phyloP scores from a whole-genome alignment of 2,888 invertebrate species.

The Siphlonurus alternatus region DNA sequence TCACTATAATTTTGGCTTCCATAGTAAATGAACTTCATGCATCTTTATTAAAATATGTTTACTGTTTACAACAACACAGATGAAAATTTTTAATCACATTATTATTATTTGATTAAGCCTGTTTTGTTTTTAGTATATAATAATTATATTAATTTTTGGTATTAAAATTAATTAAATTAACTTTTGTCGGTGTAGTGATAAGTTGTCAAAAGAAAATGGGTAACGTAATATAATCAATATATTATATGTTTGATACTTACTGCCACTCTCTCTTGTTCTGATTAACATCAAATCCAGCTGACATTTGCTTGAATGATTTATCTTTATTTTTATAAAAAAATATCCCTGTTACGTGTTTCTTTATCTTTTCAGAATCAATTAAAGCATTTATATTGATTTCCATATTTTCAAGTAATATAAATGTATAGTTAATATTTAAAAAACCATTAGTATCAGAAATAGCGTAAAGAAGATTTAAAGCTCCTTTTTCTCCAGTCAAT shows the following conservation, averaged over 20 bases:
- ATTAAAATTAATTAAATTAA: too few species aligned
- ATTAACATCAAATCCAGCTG: conserved; percentile 35
- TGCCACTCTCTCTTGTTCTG: conserved; percentile 36
- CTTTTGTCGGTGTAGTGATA: too few species aligned
- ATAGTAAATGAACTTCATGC: too few species aligned
- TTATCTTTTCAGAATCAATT: conserved; percentile 24
- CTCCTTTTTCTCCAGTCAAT: conserved; percentile 18
- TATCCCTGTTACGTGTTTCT: conserved; percentile 28
- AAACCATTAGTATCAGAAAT: conserved; percentile 29
- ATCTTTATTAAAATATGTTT: too few species aligned
- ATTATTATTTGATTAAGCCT: too few species aligned
- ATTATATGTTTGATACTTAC: conserved; percentile 15
- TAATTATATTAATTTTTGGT: not conserved
- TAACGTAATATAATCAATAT: too few species aligned
- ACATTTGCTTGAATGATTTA: conserved; percentile 30
- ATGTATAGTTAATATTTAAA: conserved; percentile 32
- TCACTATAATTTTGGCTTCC: too few species aligned
- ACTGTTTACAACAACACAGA: too few species aligned
- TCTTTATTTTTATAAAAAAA: conserved; percentile 37
- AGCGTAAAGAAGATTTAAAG: conserved; percentile 25
- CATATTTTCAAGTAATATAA: conserved; percentile 34
- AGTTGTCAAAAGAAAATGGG: too few species aligned
- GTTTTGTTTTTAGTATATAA: not conserved
- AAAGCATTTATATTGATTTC: conserved; percentile 29
- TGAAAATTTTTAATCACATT: too few species aligned